A percentile compares a stretch with the other conserved stretches of the same genome.
Evolutionary conservation across 1,140 invertebrate genomes (phyloP).

Genomic region (Phymorhynchus buccinoides): DNA sequence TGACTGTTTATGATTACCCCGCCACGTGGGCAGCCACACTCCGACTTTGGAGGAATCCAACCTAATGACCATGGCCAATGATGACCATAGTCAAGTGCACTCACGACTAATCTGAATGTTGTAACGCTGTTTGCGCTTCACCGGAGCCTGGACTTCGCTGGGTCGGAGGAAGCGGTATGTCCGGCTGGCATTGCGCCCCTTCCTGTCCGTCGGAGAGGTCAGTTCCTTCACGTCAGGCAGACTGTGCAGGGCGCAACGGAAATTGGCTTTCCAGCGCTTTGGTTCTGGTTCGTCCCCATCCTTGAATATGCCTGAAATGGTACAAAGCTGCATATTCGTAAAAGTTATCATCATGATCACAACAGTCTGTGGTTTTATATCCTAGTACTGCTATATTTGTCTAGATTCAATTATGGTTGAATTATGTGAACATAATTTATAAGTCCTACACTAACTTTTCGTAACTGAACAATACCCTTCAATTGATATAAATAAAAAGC

Average conservation of each 20-base stretch:
- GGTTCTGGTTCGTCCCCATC: conserved; percentile 53
- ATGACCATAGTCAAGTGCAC: not conserved
- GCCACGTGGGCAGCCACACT: too few species aligned
- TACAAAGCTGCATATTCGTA: not conserved
- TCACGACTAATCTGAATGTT: conserved; percentile 37
- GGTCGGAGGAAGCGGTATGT: conserved; percentile 56
- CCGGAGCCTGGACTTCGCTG: conserved; percentile 33
- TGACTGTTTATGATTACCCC: too few species aligned
- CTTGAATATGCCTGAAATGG: conserved; percentile 47
- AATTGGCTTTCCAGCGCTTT: conserved; percentile 70
- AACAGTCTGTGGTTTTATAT: too few species aligned
- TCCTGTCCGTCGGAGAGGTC: conserved; percentile 44
- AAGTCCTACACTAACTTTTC: too few species aligned
- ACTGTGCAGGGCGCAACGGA: conserved; percentile 69
- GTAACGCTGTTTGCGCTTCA: conserved; percentile 39
- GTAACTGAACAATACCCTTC: too few species aligned
- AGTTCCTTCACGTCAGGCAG: conserved; percentile 63
- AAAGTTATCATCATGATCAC: too few species aligned
- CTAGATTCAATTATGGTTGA: too few species aligned
- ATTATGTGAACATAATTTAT: too few species aligned
- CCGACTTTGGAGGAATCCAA: too few species aligned
- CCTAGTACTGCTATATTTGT: too few species aligned
- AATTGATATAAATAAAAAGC: not conserved
- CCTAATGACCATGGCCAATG: too few species aligned
- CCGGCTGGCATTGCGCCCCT: conserved; percentile 59